A percentile compares a stretch with the other conserved stretches of the same genome.
phyloP scores from a whole-genome alignment of 2,888 invertebrate species.

The Acleris sparsana region DNA sequence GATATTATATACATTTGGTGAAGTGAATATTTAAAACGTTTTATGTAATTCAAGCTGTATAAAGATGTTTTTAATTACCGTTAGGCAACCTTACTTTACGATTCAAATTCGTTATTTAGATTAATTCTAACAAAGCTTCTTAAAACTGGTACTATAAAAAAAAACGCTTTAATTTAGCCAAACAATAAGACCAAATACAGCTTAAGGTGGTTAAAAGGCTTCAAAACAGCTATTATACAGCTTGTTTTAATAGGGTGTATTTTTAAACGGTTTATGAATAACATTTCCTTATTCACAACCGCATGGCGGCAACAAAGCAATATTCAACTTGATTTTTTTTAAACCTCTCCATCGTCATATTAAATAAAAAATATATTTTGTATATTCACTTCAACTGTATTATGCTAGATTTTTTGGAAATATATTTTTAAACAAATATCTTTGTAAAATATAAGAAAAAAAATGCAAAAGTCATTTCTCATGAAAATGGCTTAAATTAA shows the following conservation, averaged over 20 bases:
- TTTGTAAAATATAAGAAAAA: background rate
- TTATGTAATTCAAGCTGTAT: background rate
- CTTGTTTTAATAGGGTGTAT: background rate
- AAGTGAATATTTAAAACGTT: conserved; percentile 5
- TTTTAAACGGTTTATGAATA: background rate
- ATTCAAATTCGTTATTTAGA: too few species aligned
- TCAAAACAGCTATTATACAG: background rate
- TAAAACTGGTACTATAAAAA: too few species aligned
- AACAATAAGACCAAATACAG: too few species aligned
- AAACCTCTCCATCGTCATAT: background rate
- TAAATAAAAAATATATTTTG: too few species aligned
- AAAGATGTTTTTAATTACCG: background rate
- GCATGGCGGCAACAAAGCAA: too few species aligned
- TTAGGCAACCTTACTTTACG: too few species aligned
- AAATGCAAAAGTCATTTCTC: background rate
- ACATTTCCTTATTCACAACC: background rate
- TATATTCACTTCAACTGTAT: conserved; percentile 17
- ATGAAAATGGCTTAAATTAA: background rate
- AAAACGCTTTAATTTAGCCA: too few species aligned
- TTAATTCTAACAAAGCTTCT: too few species aligned
- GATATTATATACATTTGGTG: conserved; percentile 23
- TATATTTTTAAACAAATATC: background rate
- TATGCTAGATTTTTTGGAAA: conserved; percentile 13
- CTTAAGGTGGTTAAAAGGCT: too few species aligned
- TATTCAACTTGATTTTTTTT: too few species aligned